Conservation (phyloP, 2,888 invertebrate genomes). For the Mystacides longicornis region DNA sequence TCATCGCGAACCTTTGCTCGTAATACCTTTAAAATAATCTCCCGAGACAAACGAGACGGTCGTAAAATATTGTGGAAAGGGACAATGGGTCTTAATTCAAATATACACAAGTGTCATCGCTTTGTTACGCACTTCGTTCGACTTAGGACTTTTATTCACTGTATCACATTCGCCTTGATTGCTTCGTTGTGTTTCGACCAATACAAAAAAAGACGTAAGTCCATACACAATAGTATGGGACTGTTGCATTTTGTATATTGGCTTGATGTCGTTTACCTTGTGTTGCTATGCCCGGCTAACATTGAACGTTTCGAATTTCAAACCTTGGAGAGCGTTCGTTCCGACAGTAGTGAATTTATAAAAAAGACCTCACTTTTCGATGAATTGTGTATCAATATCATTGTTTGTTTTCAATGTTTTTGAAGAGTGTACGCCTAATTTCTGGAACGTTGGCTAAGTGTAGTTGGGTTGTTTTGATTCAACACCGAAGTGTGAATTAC, state of each 20-base stretch:
- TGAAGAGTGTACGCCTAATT: no score
- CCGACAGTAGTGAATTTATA: no score
- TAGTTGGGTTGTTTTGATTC: no score
- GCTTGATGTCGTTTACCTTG: constrained; percentile 8
- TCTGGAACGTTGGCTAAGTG: no score
- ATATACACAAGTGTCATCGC: not conserved
- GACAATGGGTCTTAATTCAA: not conserved
- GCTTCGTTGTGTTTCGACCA: constrained; percentile 10
- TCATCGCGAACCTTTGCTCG: not conserved
- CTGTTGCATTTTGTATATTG: constrained; percentile 4
- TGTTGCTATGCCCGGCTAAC: constrained; percentile 16
- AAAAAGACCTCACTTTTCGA: no score
- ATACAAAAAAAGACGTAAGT: not conserved
- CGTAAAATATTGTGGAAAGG: constrained; percentile 2
- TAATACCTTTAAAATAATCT: constrained; percentile 18
- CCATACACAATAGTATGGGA: constrained; percentile 4
- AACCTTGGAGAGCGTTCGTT: constrained; percentile 12
- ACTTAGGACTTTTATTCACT: constrained; percentile 6
- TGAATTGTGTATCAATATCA: no score
- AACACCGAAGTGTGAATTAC: no score
- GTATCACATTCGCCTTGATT: constrained; percentile 10
- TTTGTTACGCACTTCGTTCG: not conserved
- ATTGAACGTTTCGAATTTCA: constrained; percentile 15
- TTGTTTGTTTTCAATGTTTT: no score
- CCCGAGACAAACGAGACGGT: constrained; percentile 7